Conservation (phyloP, 2,113 vertebrate genomes). For the Tachysurus fulvidraco region DNA sequence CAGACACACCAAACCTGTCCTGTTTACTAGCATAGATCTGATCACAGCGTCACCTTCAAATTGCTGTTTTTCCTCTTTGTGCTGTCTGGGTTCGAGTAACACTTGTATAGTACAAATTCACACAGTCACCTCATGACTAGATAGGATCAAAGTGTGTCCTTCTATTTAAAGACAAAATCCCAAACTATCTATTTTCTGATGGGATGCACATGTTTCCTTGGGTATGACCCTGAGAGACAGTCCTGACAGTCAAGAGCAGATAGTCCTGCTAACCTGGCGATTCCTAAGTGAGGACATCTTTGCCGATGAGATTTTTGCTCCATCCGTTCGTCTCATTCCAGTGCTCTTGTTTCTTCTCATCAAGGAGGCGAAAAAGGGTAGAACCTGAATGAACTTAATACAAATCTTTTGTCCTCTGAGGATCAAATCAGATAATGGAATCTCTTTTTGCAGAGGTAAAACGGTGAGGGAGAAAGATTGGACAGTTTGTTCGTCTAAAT, state of each 20-base stretch:
- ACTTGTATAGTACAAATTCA: constrained; percentile 22
- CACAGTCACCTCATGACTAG: not conserved
- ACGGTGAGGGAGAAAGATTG: constrained; percentile 45
- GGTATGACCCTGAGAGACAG: constrained; percentile 9
- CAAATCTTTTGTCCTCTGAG: constrained; percentile 49
- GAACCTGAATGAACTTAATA: constrained; percentile 46
- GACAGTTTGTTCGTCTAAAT: constrained; percentile 57
- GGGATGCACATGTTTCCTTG: not conserved
- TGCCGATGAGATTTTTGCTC: not conserved
- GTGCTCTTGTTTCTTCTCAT: constrained; percentile 8
- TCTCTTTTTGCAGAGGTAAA: constrained; percentile 52
- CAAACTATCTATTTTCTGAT: not conserved
- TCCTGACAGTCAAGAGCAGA: not conserved
- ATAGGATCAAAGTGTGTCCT: constrained; percentile 8
- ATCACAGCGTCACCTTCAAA: constrained; percentile 17
- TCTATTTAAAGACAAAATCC: not conserved
- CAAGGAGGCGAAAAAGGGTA: not conserved
- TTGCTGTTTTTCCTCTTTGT: constrained; percentile 4
- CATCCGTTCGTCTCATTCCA: not conserved
- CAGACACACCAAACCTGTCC: not conserved
- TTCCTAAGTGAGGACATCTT: constrained; percentile 17
- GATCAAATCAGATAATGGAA: constrained; percentile 62
- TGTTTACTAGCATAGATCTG: not conserved
- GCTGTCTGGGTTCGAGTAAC: not conserved
- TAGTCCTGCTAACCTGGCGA: not conserved